A percentile compares a stretch with the other conserved stretches of the same genome.
These are phyloP conservation scores for Balearica regulorum DNA, from an alignment of 2,797 vertebrate genomes.

Conservation along the genomic window DNA sequence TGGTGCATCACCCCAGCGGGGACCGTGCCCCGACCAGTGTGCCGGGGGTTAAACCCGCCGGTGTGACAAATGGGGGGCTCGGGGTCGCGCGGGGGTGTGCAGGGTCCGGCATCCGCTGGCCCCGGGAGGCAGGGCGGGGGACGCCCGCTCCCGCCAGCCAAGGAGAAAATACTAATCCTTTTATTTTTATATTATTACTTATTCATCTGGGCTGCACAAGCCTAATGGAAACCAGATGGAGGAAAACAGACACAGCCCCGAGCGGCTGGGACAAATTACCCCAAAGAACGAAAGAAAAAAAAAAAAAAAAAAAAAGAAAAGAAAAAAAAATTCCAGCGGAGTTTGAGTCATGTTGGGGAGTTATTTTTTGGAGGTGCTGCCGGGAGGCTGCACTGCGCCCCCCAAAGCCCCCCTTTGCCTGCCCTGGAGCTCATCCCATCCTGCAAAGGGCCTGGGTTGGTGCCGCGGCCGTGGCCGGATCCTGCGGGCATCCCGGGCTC, in stretches of 20 bases:
- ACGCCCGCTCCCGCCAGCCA: conserved; percentile 30
- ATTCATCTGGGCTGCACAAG: conserved; percentile 81
- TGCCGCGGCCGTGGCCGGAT: accelerated
- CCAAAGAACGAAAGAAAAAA: conserved; percentile 76
- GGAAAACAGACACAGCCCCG: conserved; percentile 83
- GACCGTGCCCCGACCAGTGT: not conserved
- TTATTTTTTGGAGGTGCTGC: not conserved
- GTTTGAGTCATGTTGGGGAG: not conserved
- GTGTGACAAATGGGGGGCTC: not conserved
- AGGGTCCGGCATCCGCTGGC: not conserved
- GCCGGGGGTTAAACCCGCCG: not conserved
- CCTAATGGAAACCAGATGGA: conserved; percentile 90
- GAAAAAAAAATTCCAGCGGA: conserved; percentile 70
- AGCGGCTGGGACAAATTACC: conserved; percentile 89
- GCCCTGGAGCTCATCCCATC: accelerated
- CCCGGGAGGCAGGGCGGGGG: conserved; percentile 12
- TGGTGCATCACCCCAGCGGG: not conserved
- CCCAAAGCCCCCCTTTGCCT: not conserved
- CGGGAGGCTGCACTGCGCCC: not conserved
- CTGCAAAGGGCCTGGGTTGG: not conserved
- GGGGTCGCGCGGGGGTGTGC: not conserved
- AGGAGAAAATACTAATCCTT: conserved; percentile 76
- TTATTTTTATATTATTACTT: conserved; percentile 84
- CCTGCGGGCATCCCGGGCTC: not conserved
- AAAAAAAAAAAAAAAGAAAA: conserved; percentile 71